Percentiles rank a stretch among this genome's conserved stretches.
Evolutionary conservation across 1,140 invertebrate species (phyloP).

Genomic region (Pteromalus puparum): DNA sequence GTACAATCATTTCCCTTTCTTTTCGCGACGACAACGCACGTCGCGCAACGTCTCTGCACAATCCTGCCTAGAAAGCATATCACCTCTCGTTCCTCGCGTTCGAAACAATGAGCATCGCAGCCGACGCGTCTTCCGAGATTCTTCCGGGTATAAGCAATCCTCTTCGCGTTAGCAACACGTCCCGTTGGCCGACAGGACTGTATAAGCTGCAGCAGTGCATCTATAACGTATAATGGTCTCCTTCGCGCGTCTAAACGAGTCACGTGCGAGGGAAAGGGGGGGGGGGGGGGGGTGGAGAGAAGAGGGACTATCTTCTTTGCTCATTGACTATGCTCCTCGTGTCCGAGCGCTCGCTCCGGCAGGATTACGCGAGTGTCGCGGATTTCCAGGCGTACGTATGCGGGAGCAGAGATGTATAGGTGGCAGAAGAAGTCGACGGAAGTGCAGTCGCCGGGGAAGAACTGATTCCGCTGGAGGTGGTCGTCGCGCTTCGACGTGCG

Average conservation of each 20-base stretch:
- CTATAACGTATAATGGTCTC: not conserved
- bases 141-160: not conserved
- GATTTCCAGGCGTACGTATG: not conserved
- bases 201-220: not conserved
- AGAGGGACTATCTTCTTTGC: constrained; percentile 33
- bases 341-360: constrained; percentile 19
- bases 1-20: not conserved
- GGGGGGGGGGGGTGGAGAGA: not conserved
- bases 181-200: not conserved
- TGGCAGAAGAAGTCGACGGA: not conserved
- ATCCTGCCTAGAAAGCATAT: not conserved
- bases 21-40: not conserved
- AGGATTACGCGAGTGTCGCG: constrained; percentile 3
- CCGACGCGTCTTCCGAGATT: not conserved
- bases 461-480: too few species aligned
- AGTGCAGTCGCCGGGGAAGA: not conserved
- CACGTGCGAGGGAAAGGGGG: not conserved
- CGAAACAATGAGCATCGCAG: too few species aligned
- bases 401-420: not conserved
- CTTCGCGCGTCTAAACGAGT: not conserved
- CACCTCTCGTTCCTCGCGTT: too few species aligned
- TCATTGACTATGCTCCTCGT: constrained; percentile 56
- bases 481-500: too few species aligned
- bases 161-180: too few species aligned
- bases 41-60: not conserved